Evolutionary conservation across 2,797 vertebrate genomes (phyloP).

Genomic region (Intellagama lesueurii): DNA sequence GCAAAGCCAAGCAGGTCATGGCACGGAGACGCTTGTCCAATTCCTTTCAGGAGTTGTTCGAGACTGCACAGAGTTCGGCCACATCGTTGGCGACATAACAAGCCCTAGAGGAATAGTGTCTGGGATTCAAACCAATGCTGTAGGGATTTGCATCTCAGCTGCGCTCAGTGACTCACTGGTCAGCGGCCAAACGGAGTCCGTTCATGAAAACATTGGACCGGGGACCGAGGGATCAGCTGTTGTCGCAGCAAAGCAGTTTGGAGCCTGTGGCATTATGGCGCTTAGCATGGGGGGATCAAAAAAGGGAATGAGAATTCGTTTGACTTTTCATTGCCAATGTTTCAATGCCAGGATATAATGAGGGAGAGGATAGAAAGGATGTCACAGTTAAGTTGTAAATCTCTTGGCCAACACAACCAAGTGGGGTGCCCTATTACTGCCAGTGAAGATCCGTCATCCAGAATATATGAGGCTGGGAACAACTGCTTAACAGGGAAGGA

Average conservation of each 20-base stretch:
- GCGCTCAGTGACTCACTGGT: not conserved
- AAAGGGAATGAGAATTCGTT: no score
- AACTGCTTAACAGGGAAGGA: not conserved
- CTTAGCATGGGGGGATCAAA: fast-evolving
- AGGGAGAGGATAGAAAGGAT: not conserved
- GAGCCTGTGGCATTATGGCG: fast-evolving
- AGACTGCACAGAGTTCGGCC: not conserved
- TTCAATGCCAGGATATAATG: not conserved
- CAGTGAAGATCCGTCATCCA: not conserved
- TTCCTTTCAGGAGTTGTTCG: not conserved
- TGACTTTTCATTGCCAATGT: no score
- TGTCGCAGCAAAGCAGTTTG: not conserved
- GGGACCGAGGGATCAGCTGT: not conserved
- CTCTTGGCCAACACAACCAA: not conserved
- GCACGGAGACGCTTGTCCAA: not conserved
- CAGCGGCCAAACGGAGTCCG: fast-evolving
- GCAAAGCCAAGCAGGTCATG: not conserved
- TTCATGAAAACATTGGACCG: not conserved
- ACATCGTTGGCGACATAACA: not conserved
- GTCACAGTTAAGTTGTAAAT: not conserved
- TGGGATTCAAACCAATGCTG: not conserved
- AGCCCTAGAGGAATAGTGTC: not conserved
- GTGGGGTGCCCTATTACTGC: not conserved
- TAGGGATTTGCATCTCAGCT: fast-evolving
- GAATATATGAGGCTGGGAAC: not conserved